Conservation (phyloP, 2,888 invertebrate species). For the Agonum fuliginosum region DNA sequence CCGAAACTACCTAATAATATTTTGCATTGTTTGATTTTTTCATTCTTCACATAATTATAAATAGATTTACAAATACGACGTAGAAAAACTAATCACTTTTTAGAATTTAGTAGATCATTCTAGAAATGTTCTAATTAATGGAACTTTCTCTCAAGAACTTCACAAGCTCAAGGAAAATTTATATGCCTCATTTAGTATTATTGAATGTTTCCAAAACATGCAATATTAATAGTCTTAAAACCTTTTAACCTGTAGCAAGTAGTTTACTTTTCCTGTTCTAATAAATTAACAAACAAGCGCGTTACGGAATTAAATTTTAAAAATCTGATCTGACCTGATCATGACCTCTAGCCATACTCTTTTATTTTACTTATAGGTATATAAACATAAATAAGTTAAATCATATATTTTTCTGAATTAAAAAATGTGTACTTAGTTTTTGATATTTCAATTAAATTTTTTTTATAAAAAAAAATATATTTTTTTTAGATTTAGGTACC, state of each 20-base stretch:
- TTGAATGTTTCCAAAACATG: too few species aligned
- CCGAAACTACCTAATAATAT: conserved; percentile 8
- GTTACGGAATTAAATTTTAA: too few species aligned
- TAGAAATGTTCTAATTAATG: conserved; percentile 32
- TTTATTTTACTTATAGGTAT: too few species aligned
- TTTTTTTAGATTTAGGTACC: too few species aligned
- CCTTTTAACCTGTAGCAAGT: background rate
- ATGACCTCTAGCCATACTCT: too few species aligned
- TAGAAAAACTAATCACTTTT: conserved; percentile 20
- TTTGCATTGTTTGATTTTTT: conserved; percentile 9
- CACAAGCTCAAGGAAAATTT: background rate
- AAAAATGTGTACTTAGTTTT: too few species aligned
- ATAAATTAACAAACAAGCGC: background rate
- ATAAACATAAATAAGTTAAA: too few species aligned
- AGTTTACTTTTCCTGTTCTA: conserved; percentile 30
- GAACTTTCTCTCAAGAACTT: conserved; percentile 25
- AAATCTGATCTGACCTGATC: too few species aligned
- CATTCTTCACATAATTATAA: background rate
- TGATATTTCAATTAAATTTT: too few species aligned
- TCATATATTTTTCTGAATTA: too few species aligned
- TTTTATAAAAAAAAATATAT: too few species aligned
- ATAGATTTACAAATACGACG: background rate
- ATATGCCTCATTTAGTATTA: conserved; percentile 9
- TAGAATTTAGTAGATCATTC: conserved; percentile 5
- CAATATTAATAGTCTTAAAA: background rate